Conservation (phyloP, 2,888 invertebrate genomes). For the Uloborus plumipes region DNA sequence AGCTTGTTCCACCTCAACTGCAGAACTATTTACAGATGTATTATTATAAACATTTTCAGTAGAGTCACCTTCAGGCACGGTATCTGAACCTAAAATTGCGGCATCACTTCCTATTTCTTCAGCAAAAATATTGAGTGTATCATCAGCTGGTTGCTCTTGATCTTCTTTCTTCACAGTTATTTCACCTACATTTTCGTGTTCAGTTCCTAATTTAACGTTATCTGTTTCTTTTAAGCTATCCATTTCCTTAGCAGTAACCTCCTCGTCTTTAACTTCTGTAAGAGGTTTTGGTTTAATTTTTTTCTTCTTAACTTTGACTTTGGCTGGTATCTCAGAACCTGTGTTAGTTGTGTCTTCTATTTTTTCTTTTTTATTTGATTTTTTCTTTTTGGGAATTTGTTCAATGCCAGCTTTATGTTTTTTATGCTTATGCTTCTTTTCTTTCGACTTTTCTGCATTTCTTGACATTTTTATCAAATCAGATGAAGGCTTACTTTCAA, state of each 20-base stretch:
- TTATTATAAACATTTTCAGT: neutral
- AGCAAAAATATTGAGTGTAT: constrained; percentile 41
- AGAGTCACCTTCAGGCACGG: neutral
- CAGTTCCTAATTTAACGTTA: neutral
- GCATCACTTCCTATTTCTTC: constrained; percentile 31
- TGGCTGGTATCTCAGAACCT: constrained; percentile 33
- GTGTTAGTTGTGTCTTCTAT: constrained; percentile 69
- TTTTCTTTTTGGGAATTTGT: constrained; percentile 75
- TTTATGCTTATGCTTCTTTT: constrained; percentile 72
- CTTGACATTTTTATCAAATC: constrained; percentile 22
- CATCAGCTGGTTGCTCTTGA: constrained; percentile 20
- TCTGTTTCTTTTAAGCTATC: neutral
- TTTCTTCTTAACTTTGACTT: constrained; percentile 42
- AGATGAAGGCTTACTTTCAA: constrained; percentile 8
- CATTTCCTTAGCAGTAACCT: neutral
- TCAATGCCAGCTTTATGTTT: constrained; percentile 72
- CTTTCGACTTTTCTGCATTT: constrained; percentile 71
- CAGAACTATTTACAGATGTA: neutral
- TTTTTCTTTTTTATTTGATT: constrained; percentile 70
- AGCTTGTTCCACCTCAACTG: constrained; percentile 19
- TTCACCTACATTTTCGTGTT: neutral
- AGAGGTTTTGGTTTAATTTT: constrained; percentile 31
- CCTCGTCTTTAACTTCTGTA: neutral
- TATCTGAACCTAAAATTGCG: constrained; percentile 10
- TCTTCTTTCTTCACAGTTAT: neutral